Evolutionary conservation across 2,797 vertebrate genomes (phyloP).

Genomic region (Mormyrops attenuatus): DNA sequence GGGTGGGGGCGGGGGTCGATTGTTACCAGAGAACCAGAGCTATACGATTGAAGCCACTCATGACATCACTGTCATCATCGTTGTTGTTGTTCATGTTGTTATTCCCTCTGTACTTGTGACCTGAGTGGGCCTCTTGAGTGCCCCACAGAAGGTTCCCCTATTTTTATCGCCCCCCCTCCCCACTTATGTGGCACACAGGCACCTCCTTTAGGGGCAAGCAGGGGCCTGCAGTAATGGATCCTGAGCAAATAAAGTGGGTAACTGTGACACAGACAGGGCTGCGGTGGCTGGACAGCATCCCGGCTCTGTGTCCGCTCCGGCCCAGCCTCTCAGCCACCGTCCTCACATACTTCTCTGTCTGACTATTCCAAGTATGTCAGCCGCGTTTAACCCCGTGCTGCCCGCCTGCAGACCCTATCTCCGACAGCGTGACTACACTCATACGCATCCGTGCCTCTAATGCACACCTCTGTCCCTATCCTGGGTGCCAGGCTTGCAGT

Average conservation of each 20-base stretch:
- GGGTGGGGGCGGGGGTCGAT: neutral
- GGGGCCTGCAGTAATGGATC: neutral
- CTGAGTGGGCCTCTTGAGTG: neutral
- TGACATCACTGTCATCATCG: neutral
- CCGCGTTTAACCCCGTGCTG: slow-evolving; percentile 27
- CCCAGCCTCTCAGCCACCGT: neutral
- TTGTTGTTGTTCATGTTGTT: neutral
- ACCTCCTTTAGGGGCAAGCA: neutral
- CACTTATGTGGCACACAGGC: neutral
- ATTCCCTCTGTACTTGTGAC: neutral
- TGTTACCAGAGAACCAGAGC: neutral
- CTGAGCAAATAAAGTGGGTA: neutral
- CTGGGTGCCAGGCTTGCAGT: slow-evolving; percentile 34
- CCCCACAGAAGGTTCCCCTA: neutral
- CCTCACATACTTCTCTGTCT: slow-evolving; percentile 23
- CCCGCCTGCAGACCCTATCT: neutral
- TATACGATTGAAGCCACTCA: neutral
- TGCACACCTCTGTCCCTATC: slow-evolving; percentile 28
- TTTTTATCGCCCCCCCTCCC: neutral
- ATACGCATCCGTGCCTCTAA: slow-evolving; percentile 27
- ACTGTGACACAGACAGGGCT: neutral
- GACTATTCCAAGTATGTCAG: slow-evolving; percentile 45
- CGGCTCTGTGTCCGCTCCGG: neutral
- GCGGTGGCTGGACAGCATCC: neutral
- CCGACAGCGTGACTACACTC: neutral